A percentile compares a stretch with the other conserved stretches of the same genome.
These are phyloP conservation scores for Neotragus moschatus DNA, from an alignment of 2,113 vertebrate genomes.

Conservation along the genomic window DNA sequence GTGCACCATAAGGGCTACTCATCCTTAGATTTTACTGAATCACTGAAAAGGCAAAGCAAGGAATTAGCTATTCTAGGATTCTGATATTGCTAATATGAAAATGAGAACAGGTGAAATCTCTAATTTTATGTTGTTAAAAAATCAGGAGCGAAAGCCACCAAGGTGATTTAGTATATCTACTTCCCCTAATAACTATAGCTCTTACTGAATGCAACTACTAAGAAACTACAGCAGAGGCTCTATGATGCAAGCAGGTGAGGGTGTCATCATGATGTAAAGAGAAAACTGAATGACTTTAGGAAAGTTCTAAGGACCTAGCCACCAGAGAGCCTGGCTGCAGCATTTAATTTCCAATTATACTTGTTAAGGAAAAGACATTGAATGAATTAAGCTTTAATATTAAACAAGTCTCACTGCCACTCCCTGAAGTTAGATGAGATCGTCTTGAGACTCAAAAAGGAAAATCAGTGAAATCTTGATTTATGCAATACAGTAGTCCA, in stretches of 20 bases:
- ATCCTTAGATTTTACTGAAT: background rate
- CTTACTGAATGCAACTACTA: background rate
- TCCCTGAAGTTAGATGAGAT: background rate
- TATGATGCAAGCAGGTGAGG: background rate
- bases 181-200: background rate
- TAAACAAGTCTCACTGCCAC: background rate
- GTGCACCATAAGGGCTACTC: background rate
- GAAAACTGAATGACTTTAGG: background rate
- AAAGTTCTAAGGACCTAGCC: background rate
- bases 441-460: background rate
- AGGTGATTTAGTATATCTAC: background rate
- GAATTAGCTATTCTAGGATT: background rate
- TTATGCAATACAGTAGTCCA: background rate
- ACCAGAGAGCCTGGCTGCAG: background rate
- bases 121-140: background rate
- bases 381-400: background rate
- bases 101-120: background rate
- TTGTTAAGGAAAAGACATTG: background rate
- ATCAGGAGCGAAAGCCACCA: background rate
- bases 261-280: background rate
- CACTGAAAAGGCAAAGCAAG: background rate
- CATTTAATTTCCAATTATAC: background rate
- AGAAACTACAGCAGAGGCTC: background rate
- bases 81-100: background rate
- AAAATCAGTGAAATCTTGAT: conserved; percentile 21